phyloP scores from a whole-genome alignment of 2,797 vertebrate species.

The Acanthurus tractus region DNA sequence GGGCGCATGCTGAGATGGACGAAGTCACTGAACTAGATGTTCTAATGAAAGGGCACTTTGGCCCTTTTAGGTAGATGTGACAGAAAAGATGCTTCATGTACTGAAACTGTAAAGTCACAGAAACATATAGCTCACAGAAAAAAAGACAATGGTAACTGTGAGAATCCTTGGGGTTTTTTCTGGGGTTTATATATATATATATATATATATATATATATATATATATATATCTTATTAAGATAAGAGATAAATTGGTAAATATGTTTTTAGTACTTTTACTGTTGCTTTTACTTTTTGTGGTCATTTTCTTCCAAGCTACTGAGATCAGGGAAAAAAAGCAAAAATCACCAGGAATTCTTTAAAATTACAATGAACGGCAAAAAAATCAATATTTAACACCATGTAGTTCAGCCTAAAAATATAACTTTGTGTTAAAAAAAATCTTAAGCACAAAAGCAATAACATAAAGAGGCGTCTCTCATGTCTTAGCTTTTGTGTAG shows the following conservation, averaged over 20 bases:
- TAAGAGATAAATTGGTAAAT: too few species aligned
- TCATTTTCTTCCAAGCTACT: not conserved
- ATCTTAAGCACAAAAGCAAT: not conserved
- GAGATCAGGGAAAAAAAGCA: not conserved
- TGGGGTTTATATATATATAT: too few species aligned
- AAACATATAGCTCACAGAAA: constrained; percentile 39
- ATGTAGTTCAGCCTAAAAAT: not conserved
- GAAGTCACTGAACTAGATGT: constrained; percentile 17
- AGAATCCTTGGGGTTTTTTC: constrained; percentile 6
- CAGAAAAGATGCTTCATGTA: constrained; percentile 19
- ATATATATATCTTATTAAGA: too few species aligned
- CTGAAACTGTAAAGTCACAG: constrained; percentile 34
- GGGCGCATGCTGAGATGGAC: not conserved
- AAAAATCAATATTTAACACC: not conserved
- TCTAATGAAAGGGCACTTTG: constrained; percentile 47
- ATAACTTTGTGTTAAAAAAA: not conserved
- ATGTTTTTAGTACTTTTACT: not conserved
- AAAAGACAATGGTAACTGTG: constrained; percentile 44
- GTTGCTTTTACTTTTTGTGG: not conserved
- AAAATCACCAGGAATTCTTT: not conserved
- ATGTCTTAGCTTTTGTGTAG: too few species aligned
- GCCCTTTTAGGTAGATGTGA: constrained; percentile 22
- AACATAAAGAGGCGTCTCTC: not conserved
- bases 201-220: too few species aligned
- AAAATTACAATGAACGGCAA: not conserved